phyloP scores from a whole-genome alignment of 2,888 invertebrate species.

The Acanthococcus lagerstroemiae region DNA sequence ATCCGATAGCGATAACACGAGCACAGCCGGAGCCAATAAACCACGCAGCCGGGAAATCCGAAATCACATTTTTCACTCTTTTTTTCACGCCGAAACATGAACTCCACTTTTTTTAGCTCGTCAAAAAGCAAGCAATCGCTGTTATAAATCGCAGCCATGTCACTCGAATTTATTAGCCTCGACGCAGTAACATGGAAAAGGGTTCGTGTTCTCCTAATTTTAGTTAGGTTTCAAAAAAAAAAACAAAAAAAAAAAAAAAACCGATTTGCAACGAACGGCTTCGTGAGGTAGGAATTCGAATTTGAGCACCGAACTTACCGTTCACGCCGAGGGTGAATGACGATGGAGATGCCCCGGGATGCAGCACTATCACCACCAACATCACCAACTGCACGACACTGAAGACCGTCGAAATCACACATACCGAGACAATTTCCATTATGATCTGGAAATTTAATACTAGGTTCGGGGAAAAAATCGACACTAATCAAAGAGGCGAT shows the following conservation, averaged over 20 bases:
- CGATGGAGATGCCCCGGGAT: slow-evolving; percentile 14
- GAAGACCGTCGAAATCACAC: slow-evolving; percentile 22
- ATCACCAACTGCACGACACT: slow-evolving; percentile 16
- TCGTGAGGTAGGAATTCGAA: background rate
- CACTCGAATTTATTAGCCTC: too few relatives aligned
- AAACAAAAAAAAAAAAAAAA: background rate
- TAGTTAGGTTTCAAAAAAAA: background rate
- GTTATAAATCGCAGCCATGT: too few relatives aligned
- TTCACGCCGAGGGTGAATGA: slow-evolving; percentile 8
- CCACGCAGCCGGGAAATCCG: too few relatives aligned
- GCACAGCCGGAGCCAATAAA: too few relatives aligned
- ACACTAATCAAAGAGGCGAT: slow-evolving; percentile 23
- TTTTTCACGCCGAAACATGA: too few relatives aligned
- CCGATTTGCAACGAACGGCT: background rate
- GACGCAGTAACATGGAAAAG: too few relatives aligned
- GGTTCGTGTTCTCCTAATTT: too few relatives aligned
- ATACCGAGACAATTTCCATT: slow-evolving; percentile 28
- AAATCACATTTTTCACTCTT: too few relatives aligned
- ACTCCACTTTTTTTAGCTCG: too few relatives aligned
- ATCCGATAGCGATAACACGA: too few relatives aligned
- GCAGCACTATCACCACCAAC: slow-evolving; percentile 12
- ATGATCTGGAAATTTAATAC: slow-evolving; percentile 21
- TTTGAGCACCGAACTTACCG: slow-evolving; percentile 10
- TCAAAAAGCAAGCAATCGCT: too few relatives aligned
- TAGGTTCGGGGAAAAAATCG: slow-evolving; percentile 17